Conservation (phyloP, 2,888 invertebrate genomes). For the Dryococelus australis region DNA sequence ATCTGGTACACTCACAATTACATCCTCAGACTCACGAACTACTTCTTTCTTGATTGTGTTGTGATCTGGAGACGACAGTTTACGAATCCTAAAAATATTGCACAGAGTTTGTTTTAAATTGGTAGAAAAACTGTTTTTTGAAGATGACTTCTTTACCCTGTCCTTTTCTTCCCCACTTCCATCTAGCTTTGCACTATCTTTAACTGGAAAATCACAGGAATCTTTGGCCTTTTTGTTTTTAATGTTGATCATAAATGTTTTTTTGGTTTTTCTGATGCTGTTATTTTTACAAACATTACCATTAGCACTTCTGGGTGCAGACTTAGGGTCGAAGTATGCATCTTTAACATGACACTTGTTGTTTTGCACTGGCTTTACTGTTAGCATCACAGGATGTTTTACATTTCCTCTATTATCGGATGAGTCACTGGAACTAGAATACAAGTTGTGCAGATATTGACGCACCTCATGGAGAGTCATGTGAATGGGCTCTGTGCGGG, state of each 20-base stretch:
- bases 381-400: conserved; percentile 41
- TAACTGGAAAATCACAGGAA: conserved; percentile 47
- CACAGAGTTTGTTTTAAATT: conserved; percentile 86
- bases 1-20: conserved; percentile 19
- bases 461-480: conserved; percentile 86
- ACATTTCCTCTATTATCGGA: conserved; percentile 55
- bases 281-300: conserved; percentile 61
- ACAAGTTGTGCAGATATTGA: conserved; percentile 81
- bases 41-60: conserved; percentile 55
- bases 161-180: conserved; percentile 52
- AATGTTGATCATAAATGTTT: conserved; percentile 66
- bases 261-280: conserved; percentile 62
- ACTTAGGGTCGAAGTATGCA: conserved; percentile 52
- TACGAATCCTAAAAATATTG: conserved; percentile 79
- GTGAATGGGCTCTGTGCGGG: conserved; percentile 71
- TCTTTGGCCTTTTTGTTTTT: conserved; percentile 68
- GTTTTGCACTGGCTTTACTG: conserved; percentile 50
- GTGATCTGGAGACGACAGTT: conserved; percentile 63
- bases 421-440: conserved; percentile 78
- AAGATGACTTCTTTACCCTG: conserved; percentile 70
- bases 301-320: conserved; percentile 60
- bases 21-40: conserved; percentile 38
- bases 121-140: conserved; percentile 69
- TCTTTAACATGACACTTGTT: conserved; percentile 58
- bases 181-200: conserved; percentile 38